Evolutionary conservation across 2,113 vertebrate genomes (phyloP), one percentile per base, ranked within the genome.

Genomic region (Aptenodytes patagonicus): DNA sequence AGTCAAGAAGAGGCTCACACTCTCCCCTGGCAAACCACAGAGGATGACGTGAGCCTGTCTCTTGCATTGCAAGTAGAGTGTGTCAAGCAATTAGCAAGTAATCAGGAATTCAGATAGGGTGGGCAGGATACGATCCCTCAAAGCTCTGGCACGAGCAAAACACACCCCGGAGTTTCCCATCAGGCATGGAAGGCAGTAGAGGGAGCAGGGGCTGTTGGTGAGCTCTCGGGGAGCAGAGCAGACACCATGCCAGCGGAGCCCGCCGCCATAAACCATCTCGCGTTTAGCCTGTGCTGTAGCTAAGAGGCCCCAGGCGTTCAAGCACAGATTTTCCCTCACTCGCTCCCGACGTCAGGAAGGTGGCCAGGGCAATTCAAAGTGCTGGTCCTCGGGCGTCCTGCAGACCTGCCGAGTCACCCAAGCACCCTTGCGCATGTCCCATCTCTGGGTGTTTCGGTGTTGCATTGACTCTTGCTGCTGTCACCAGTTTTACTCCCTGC

Each of bases 11-110:
- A 93, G 95, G 95, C 87, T 95, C 94, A 86, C 87, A 79, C 76
- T 84, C 96, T 94, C 83, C 92, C 95, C 93, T 92, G 92, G 97
- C 92, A 95, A 96, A 92, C 93, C 95, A 95, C 96, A 84, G 94
- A 95, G 95, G 92, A 97, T 95, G 91, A 95, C 47, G 80, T 58
- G 92, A 94, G 95, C 83, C 87, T 93, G 93, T 93, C 96, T 96
- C 95, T 86, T 96, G 96, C 96, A 96, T 95, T 93, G 86, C 92
- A 91, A 91, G 87, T 89, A 96, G 95, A 93, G 82, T 88, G 91
- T 95, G 86, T 89, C 84, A 95, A 97, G 95, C 97, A 97, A 98
- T 97, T 97, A 97, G 97, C 91, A 95, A 97, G 92, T 91, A 92
- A 94, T 97, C 91, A 93, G 90, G 93, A 96, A 96, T 96, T 95